phyloP scores from a whole-genome alignment of 1,140 invertebrate species.

The Penaeus japonicus region DNA sequence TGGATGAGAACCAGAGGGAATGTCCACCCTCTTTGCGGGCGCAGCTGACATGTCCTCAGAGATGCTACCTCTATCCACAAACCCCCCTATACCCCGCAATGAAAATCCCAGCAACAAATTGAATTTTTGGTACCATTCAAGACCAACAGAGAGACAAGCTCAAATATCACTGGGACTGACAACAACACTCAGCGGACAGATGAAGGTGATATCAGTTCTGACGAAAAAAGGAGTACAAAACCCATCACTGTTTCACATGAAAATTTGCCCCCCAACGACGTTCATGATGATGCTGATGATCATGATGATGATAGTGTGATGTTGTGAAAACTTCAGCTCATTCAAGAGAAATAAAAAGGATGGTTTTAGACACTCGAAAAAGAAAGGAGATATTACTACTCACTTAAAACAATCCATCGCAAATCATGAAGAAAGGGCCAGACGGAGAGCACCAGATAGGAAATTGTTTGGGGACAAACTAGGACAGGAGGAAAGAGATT shows the following conservation, averaged over 20 bases:
- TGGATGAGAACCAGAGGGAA: no score
- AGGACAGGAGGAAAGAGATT: conserved; percentile 8
- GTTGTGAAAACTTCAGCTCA: not conserved
- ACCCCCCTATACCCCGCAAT: no score
- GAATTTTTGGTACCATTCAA: conserved; percentile 24
- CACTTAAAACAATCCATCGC: conserved; percentile 6
- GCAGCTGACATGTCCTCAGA: no score
- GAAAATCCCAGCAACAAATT: conserved; percentile 30
- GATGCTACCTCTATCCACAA: no score
- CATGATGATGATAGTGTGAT: conserved; percentile 12
- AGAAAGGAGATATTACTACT: conserved; percentile 21
- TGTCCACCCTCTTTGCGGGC: no score
- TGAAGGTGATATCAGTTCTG: conserved; percentile 2
- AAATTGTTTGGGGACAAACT: not conserved
- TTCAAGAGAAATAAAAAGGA: conserved; percentile 26
- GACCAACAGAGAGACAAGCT: conserved; percentile 24
- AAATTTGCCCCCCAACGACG: not conserved
- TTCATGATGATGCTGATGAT: not conserved
- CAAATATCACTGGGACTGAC: not conserved
- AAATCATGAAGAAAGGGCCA: conserved; percentile 18
- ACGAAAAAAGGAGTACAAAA: not conserved
- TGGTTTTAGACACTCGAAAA: not conserved
- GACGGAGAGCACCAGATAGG: not conserved
- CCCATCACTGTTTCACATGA: not conserved
- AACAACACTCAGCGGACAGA: not conserved